Evolutionary conservation across 2,113 vertebrate species (phyloP).

Genomic region (Eulemur macaco): DNA sequence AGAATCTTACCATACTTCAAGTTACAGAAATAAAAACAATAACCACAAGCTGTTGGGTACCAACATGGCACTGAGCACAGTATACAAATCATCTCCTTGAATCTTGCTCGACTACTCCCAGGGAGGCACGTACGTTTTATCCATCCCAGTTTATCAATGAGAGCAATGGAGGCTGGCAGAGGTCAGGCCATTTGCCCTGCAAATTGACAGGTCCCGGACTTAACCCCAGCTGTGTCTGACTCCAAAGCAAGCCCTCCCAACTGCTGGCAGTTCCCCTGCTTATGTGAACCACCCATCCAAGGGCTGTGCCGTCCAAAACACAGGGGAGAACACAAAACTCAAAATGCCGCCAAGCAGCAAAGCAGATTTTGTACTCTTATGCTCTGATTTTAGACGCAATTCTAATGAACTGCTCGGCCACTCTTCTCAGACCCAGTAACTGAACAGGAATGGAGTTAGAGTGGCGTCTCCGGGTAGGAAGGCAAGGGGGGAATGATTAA

Average conservation of each 20-base stretch:
- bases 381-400: not conserved
- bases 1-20: not conserved
- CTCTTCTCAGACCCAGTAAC: not conserved
- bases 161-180: not conserved
- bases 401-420: not conserved
- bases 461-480: not conserved
- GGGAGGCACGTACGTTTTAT: not conserved
- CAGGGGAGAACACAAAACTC: not conserved
- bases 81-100: fast-evolving
- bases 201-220: not conserved
- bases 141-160: fast-evolving
- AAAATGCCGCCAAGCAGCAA: not conserved
- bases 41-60: not conserved
- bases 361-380: not conserved
- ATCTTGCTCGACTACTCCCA: not conserved
- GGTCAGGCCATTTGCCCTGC: not conserved
- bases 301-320: not conserved
- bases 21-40: not conserved
- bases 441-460: not conserved
- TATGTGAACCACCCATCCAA: fast-evolving
- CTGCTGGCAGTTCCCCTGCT: not conserved
- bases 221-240: not conserved
- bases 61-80: not conserved
- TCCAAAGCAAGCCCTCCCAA: not conserved
- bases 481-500: not conserved